Percentiles rank a stretch among this genome's conserved stretches.
Evolutionary conservation across 2,888 invertebrate genomes (phyloP).

Genomic region (Ectemnius continuus): DNA sequence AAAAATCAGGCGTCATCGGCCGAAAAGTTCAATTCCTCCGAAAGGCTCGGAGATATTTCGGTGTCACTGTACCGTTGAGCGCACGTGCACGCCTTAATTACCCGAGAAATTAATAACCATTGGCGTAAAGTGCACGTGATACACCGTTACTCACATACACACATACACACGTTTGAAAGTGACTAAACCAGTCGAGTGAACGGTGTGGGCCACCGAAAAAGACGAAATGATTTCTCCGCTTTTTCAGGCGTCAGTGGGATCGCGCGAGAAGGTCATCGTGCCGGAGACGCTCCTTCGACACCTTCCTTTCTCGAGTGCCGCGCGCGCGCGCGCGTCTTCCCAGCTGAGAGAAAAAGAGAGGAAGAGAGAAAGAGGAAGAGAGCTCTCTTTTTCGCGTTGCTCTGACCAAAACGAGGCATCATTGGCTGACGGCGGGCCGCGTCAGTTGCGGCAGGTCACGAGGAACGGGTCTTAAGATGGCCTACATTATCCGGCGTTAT

Average conservation of each 20-base stretch:
- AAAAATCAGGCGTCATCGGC: neutral
- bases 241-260: constrained; percentile 21
- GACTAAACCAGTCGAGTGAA: neutral
- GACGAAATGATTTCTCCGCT: constrained; percentile 20
- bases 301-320: constrained; percentile 11
- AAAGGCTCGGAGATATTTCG: neutral
- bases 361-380: neutral
- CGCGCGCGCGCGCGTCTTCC: no score
- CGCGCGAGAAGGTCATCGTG: constrained; percentile 20
- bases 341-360: neutral
- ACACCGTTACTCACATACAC: neutral
- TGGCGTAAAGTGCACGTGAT: neutral
- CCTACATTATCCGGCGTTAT: constrained; percentile 63
- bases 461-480: constrained; percentile 68
- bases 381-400: constrained; percentile 20
- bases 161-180: neutral
- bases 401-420: constrained; percentile 40
- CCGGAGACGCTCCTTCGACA: constrained; percentile 1
- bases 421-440: constrained; percentile 44
- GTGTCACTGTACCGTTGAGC: constrained; percentile 1
- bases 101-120: neutral
- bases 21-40: neutral
- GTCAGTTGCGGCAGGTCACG: constrained; percentile 69
- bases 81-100: neutral
- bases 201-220: neutral